A percentile compares a stretch with the other conserved stretches of the same genome.
These are phyloP conservation scores for Cynocephalus volans DNA, from an alignment of 2,113 vertebrate genomes.

Conservation along the genomic window DNA sequence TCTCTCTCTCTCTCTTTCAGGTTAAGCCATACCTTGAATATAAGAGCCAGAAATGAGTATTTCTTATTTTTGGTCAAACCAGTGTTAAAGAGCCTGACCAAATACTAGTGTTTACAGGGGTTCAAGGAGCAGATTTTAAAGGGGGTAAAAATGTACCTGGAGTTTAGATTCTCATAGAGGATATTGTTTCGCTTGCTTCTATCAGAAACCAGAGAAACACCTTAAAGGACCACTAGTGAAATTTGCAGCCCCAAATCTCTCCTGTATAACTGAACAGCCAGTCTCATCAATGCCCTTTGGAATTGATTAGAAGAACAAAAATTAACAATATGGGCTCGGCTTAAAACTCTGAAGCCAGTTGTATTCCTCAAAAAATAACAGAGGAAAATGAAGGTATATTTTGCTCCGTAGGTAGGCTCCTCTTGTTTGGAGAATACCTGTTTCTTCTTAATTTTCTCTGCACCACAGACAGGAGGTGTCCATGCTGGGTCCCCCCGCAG, in stretches of 20 bases:
- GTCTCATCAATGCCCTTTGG: not conserved
- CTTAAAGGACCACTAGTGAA: not conserved
- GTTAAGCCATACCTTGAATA: not conserved
- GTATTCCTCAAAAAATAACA: not conserved
- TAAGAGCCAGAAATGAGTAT: not conserved
- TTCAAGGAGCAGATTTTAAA: not conserved
- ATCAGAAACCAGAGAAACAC: not conserved
- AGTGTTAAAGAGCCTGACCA: not conserved
- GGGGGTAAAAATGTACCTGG: not conserved
- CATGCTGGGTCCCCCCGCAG: not conserved
- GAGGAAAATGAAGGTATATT: not conserved
- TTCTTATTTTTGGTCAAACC: not conserved
- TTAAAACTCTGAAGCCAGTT: not conserved
- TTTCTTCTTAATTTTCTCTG: not conserved
- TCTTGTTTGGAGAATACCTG: not conserved
- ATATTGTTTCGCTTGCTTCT: not conserved
- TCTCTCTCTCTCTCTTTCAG: not conserved
- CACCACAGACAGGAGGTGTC: not conserved
- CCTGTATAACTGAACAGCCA: not conserved
- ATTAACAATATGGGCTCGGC: not conserved
- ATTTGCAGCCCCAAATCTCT: not conserved
- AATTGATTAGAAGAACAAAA: not conserved
- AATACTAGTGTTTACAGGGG: not conserved
- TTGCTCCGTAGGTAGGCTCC: not conserved
- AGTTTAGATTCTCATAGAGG: not conserved